Conservation (phyloP, 1,140 invertebrate species). For the Cyphomyrmex costatus region DNA sequence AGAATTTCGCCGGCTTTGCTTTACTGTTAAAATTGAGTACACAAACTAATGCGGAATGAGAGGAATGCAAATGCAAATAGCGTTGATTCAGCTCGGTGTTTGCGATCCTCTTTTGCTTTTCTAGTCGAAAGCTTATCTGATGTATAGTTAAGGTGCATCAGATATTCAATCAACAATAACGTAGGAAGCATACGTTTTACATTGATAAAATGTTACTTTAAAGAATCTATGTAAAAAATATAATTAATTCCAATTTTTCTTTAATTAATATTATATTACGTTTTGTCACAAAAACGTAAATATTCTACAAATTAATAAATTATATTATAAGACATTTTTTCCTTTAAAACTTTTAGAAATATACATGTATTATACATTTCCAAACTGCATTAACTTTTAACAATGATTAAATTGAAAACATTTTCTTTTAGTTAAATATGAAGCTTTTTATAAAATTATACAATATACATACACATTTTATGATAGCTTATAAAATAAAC, state of each 20-base stretch:
- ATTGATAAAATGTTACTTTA: constrained; percentile 37
- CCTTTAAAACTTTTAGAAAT: background rate
- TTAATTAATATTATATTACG: background rate
- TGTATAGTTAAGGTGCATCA: constrained; percentile 35
- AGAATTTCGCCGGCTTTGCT: constrained; percentile 42
- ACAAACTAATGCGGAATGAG: constrained; percentile 50
- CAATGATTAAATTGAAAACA: background rate
- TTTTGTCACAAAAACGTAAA: background rate
- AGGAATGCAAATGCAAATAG: constrained; percentile 57
- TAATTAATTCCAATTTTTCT: background rate
- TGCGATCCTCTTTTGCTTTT: constrained; percentile 20
- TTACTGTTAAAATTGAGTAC: constrained; percentile 39
- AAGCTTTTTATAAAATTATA: constrained; percentile 11
- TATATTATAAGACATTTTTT: background rate
- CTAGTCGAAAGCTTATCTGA: constrained; percentile 43
- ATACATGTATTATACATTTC: background rate
- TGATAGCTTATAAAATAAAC: background rate
- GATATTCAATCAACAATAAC: constrained; percentile 30
- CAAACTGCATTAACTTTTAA: constrained; percentile 12
- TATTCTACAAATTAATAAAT: constrained; percentile 12
- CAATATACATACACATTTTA: background rate
- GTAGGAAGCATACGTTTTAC: background rate
- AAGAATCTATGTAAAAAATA: background rate
- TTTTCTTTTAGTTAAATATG: background rate
- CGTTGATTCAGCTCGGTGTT: constrained; percentile 33